A percentile compares a stretch with the other conserved stretches of the same genome.
phyloP scores from a whole-genome alignment of 2,113 vertebrate species.

The Xenopus borealis region DNA sequence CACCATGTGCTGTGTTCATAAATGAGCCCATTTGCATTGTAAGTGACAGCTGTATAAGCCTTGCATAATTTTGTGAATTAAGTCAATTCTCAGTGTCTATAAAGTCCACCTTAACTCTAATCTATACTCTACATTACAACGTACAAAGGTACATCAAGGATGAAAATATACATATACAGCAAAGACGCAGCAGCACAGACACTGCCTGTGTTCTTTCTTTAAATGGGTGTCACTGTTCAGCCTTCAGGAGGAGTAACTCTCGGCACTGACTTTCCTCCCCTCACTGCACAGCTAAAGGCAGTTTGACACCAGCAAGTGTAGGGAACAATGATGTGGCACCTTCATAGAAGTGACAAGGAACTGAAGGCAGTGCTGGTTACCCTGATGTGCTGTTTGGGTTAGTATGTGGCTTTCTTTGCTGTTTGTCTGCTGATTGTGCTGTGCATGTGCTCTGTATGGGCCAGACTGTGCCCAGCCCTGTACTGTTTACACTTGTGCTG shows the following conservation, averaged over 20 bases:
- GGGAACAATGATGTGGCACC: slow-evolving; percentile 62
- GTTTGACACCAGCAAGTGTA: slow-evolving; percentile 29
- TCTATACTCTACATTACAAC: no score
- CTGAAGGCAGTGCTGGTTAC: slow-evolving; percentile 66
- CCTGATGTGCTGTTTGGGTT: slow-evolving; percentile 89
- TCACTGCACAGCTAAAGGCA: slow-evolving; percentile 42
- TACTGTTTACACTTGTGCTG: neutral
- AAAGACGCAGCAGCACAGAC: no score
- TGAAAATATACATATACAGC: no score
- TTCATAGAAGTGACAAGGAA: slow-evolving; percentile 50
- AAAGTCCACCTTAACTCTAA: no score
- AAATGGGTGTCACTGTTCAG: slow-evolving; percentile 59
- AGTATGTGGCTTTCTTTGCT: slow-evolving; percentile 46
- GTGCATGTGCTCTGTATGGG: neutral
- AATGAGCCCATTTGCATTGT: no score
- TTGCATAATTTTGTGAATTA: no score
- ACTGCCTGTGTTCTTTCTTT: slow-evolving; percentile 50
- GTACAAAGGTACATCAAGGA: no score
- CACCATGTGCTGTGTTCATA: no score
- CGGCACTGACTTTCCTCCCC: slow-evolving; percentile 45
- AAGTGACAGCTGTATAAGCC: no score
- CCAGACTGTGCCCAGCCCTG: neutral
- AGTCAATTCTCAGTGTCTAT: no score
- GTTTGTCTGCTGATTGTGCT: neutral
- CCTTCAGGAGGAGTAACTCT: slow-evolving; percentile 51